A percentile compares a stretch with the other conserved stretches of the same genome.
phyloP scores from a whole-genome alignment of 2,888 invertebrate genomes.

The Drosophila helvetica region DNA sequence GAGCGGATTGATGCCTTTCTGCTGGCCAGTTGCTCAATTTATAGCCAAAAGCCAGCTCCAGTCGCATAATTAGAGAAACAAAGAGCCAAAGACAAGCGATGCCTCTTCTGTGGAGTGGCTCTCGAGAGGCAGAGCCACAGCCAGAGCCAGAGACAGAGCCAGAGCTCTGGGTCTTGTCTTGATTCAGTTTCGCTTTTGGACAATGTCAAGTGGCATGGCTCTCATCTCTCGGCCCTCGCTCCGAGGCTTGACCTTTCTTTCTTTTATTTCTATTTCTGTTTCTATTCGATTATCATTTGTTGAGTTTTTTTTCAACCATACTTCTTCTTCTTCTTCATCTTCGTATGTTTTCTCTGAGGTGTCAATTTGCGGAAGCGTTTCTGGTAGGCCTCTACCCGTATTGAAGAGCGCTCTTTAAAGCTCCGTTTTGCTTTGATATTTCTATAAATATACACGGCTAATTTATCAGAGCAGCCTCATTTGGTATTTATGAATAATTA shows the following conservation, averaged over 20 bases:
- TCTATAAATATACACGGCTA: slow-evolving; percentile 6
- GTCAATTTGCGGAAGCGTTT: slow-evolving; percentile 27
- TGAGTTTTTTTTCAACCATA: too few species aligned
- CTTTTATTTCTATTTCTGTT: slow-evolving; percentile 14
- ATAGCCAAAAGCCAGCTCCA: slow-evolving; percentile 49
- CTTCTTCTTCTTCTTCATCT: too few species aligned
- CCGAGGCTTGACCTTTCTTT: slow-evolving; percentile 35
- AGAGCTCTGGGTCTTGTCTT: slow-evolving; percentile 2
- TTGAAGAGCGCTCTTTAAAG: too few species aligned
- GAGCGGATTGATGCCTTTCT: slow-evolving; percentile 67
- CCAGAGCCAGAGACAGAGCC: slow-evolving; percentile 8
- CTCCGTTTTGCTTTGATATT: neutral
- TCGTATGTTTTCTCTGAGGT: slow-evolving; percentile 17
- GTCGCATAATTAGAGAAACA: slow-evolving; percentile 20
- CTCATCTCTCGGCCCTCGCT: slow-evolving; percentile 9
- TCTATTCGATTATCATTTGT: slow-evolving; percentile 2
- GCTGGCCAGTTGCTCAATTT: slow-evolving; percentile 52
- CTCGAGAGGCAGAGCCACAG: slow-evolving; percentile 44
- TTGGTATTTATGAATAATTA: slow-evolving; percentile 31
- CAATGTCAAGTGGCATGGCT: slow-evolving; percentile 69
- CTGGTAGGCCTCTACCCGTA: slow-evolving; percentile 1
- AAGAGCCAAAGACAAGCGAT: slow-evolving; percentile 28
- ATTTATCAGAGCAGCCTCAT: slow-evolving; percentile 3
- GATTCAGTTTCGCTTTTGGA: slow-evolving; percentile 32
- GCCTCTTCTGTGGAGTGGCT: slow-evolving; percentile 36